phyloP scores from a whole-genome alignment of 2,888 invertebrate species.

The Operophtera brumata region DNA sequence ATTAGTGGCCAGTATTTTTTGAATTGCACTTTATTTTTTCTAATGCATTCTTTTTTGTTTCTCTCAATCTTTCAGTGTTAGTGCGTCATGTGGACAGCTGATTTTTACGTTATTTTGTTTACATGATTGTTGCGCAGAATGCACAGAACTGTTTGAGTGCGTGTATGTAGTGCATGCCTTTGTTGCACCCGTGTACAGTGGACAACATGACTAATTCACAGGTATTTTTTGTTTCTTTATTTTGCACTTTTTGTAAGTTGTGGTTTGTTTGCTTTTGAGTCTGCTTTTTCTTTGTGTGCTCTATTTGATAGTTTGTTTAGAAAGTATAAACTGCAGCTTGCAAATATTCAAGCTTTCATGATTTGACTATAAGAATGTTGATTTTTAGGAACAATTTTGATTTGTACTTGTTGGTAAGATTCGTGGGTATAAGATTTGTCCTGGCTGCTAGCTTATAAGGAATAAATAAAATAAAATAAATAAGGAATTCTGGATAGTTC shows the following conservation, averaged over 20 bases:
- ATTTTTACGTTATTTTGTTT: constrained; percentile 68
- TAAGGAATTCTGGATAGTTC: too few species aligned
- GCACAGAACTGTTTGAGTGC: constrained; percentile 71
- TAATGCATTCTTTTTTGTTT: constrained; percentile 68
- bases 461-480: too few species aligned
- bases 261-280: constrained; percentile 27
- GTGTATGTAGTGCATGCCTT: constrained; percentile 76
- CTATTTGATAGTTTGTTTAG: not conserved
- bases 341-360: constrained; percentile 13
- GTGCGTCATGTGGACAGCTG: constrained; percentile 74
- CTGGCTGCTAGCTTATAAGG: too few species aligned
- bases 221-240: constrained; percentile 69
- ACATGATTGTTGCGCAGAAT: constrained; percentile 67
- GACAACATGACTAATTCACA: constrained; percentile 82
- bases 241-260: constrained; percentile 48
- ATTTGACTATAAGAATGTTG: not conserved
- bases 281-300: constrained; percentile 20
- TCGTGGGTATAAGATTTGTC: too few species aligned
- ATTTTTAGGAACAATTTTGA: too few species aligned
- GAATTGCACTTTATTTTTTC: constrained; percentile 51
- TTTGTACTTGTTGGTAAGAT: too few species aligned
- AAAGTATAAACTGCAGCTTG: constrained; percentile 20
- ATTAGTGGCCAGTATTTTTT: constrained; percentile 39
- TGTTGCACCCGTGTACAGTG: constrained; percentile 66
- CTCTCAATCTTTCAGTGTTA: constrained; percentile 75